Evolutionary conservation across 1,140 invertebrate genomes (phyloP).

Genomic region (Megalonaias nervosa): DNA sequence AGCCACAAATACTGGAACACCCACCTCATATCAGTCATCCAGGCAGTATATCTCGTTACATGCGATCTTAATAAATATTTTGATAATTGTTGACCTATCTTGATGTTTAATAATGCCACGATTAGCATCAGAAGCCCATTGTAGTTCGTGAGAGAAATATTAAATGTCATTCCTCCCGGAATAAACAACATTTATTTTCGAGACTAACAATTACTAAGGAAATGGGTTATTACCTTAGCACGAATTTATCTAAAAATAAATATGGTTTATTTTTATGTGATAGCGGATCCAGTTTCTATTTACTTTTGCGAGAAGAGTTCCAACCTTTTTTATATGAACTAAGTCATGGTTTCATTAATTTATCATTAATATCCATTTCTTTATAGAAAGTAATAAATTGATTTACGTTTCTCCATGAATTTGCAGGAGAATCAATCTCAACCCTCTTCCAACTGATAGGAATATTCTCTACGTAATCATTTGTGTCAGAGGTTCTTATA

Average conservation of each 20-base stretch:
- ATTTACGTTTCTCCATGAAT: too few relatives aligned
- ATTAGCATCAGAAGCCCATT: conserved; percentile 11
- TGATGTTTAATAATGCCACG: conserved; percentile 16
- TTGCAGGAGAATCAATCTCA: too few relatives aligned
- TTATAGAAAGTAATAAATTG: too few relatives aligned
- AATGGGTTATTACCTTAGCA: conserved; percentile 24
- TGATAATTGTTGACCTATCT: conserved; percentile 25
- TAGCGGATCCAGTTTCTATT: conserved; percentile 29
- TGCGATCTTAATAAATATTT: conserved; percentile 24
- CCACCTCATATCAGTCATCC: conserved; percentile 8
- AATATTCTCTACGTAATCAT: too few relatives aligned
- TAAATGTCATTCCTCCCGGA: conserved; percentile 18
- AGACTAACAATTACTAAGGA: too few relatives aligned
- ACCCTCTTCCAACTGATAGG: too few relatives aligned
- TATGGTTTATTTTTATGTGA: conserved; percentile 18
- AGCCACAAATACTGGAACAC: conserved; percentile 24
- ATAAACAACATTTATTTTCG: conserved; percentile 32
- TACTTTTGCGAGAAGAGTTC: conserved; percentile 1
- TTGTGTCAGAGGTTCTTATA: too few relatives aligned
- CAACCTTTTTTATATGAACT: conserved; percentile 1
- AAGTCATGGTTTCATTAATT: too few relatives aligned
- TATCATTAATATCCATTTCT: too few relatives aligned
- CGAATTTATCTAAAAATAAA: conserved; percentile 27
- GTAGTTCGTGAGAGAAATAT: conserved; percentile 5
- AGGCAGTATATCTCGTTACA: conserved; percentile 33